phyloP scores from a whole-genome alignment of 2,888 invertebrate species.

The Epicampocera succincta region DNA sequence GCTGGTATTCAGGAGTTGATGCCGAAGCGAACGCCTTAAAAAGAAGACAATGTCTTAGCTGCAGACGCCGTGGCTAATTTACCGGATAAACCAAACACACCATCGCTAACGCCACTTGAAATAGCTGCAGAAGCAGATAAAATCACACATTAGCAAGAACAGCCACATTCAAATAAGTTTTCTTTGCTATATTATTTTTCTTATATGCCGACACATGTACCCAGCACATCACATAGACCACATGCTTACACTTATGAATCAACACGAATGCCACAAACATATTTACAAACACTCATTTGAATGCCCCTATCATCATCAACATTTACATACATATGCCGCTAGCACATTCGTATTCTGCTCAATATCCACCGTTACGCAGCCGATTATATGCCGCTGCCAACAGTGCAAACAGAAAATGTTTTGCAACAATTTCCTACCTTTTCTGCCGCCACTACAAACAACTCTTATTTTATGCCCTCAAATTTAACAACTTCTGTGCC shows the following conservation, averaged over 20 bases:
- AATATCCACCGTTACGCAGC: not conserved
- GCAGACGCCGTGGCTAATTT: not conserved
- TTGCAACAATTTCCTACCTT: not conserved
- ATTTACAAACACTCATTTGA: not conserved
- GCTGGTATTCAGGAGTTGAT: too few relatives aligned
- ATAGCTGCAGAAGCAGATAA: not conserved
- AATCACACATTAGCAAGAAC: not conserved
- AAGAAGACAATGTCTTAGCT: not conserved
- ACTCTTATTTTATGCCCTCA: not conserved
- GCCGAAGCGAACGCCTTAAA: constrained; percentile 14
- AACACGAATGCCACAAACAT: not conserved
- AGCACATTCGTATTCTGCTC: not conserved
- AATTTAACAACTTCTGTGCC: not conserved
- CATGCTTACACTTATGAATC: not conserved
- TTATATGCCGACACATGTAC: not conserved
- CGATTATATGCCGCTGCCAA: not conserved
- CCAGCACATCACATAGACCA: not conserved
- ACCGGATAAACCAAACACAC: not conserved
- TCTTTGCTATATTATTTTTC: not conserved
- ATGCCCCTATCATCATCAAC: not conserved
- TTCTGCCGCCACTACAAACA: not conserved
- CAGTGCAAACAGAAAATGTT: not conserved
- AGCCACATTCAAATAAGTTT: not conserved
- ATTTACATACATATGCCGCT: not conserved
- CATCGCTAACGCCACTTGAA: not conserved